A percentile compares a stretch with the other conserved stretches of the same genome.
These are phyloP conservation scores for Ips typographus DNA, from an alignment of 1,140 invertebrate species.

Conservation along the genomic window DNA sequence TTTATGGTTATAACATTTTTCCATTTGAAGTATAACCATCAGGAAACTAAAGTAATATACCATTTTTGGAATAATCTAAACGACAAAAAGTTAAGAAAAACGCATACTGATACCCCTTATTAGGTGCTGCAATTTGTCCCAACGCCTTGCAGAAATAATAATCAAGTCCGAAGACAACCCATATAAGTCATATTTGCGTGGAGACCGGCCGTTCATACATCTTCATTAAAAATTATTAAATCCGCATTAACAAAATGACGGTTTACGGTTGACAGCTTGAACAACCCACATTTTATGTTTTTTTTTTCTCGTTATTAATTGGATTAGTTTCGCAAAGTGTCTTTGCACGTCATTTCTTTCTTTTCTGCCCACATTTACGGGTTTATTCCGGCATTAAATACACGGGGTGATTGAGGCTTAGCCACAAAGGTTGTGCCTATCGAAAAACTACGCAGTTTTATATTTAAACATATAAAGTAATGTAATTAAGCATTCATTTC, in stretches of 20 bases:
- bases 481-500: no score
- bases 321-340: neutral
- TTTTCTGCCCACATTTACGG: no score
- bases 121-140: neutral
- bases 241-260: neutral
- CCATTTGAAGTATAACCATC: no score
- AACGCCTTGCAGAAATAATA: neutral
- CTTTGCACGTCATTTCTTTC: no score
- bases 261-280: neutral
- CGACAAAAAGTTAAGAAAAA: neutral
- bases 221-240: slow-evolving; percentile 3
- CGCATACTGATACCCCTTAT: neutral
- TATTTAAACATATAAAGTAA: no score
- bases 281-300: neutral
- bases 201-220: neutral
- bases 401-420: no score
- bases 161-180: neutral
- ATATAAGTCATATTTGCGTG: slow-evolving; percentile 1
- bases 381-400: no score
- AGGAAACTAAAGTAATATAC: no score
- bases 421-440: no score
- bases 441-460: no score
- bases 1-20: no score
- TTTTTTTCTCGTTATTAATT: neutral
- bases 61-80: neutral